Base-by-base conservation (phyloP, 2,888 invertebrate species). In the Beris morrisii region DNA sequence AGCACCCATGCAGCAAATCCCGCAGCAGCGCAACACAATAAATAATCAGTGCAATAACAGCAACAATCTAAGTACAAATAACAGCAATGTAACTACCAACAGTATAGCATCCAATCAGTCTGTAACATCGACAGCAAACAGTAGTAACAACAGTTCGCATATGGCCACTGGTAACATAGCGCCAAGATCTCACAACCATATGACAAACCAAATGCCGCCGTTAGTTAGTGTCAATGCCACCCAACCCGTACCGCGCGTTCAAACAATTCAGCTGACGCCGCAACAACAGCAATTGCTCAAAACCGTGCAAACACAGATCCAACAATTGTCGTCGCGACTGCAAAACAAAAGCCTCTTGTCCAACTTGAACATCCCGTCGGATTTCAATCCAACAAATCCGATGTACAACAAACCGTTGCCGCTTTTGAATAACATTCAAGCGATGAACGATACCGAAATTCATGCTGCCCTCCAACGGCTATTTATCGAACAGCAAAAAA, bases 241-340 rank as follows among this genome's bases (percentile, higher is more conserved):
- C 38, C 73, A 71, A 53, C 79, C 79, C 46, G 76, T 80, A 12
- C 87, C 88, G 69, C 83, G 87, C 69, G 87, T 89, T 64, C 89
- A 89, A 74, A 88, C 89, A 9, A 89, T 90, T 71, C 89, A 90
- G 73, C 77, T 91, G 57, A 88, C 88, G 13, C 87, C 88, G 11
- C 89, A 89, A 73, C 90, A 89, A 74, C 90, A 90, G 75, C 87
- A 87, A 75, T 81, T 86, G 72, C 75, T 88, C 69, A 85, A 86
- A 74, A 84, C 83, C 66, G 84, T 89, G 9, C 88, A 89, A 76
- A 81, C 86, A 73, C 89, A 90, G 78, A 88, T 91, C 63, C 86
- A 87, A 74, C 83, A 85, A 57, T 79, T 91, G 63, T 83, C 85
- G 46, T 82, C 84, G 15, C 84, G 85, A 71, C 77, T 84, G 70